Evolutionary conservation across 2,797 vertebrate species (phyloP), one percentile per base, ranked within the genome.

Genomic region (Myripristis jacobus): DNA sequence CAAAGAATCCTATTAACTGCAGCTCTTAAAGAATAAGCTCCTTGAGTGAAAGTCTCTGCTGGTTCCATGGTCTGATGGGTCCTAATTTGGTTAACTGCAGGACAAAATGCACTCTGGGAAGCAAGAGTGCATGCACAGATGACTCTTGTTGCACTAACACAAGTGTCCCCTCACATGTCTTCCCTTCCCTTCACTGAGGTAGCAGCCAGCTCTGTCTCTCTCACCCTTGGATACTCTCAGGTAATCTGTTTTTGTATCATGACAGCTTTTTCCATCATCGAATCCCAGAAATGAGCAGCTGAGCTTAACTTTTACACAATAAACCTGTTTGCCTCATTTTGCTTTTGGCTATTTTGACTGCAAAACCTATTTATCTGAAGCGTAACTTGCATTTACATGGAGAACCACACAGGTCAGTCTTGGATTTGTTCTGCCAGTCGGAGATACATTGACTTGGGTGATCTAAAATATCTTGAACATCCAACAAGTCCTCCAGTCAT

Each of bases 131-230:
- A 24, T 21, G 13, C 10, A 52, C 12, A 44, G n/a, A 18, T 60
- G 56, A 69, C 47, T 36, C 9, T 5, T 57, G 19, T n/a, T 53
- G 36, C 57, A 43, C 36, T 2, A 12, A 12, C 46, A 58, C 36
- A 64, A 65, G 47, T 73, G 59, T 66, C 55, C 59, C 50, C 53
- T 59, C 29, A 44, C 44, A 75, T 77, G 54, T 64, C 34, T 43
- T 43, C 41, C 41, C 41, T 43, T 43, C 15, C 16, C 41, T 43
- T n/a, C n/a, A n/a, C n/a, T n/a, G n/a, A 43, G 41, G 16, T 16
- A 16, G 25, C 7, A 15, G 22, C 36, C 8, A 5, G 25, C 15
- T 46, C 8, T 58, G 38, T 79, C 68, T 81, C 71, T 67, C 24
- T 47, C 2, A 7, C 2, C 67, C 63, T 59, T 38, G 54, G 34